Evolutionary conservation across 2,113 vertebrate species (phyloP).

Genomic region (Odontophorus gujanensis): DNA sequence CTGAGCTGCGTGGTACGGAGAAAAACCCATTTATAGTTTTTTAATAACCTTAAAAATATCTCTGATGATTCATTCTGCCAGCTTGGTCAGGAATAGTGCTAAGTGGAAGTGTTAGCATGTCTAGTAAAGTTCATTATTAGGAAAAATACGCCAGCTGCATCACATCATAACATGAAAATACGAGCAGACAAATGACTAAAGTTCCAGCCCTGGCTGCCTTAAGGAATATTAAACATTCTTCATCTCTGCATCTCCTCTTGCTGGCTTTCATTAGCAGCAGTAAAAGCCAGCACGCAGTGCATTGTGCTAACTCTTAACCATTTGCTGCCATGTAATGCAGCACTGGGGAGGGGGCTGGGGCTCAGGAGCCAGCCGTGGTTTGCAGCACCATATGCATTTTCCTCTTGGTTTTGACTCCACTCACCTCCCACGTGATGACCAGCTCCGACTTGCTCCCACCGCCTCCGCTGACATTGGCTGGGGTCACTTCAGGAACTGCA

Average conservation of each 20-base stretch:
- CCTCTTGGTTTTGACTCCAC: neutral
- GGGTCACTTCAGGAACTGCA: conserved; percentile 93
- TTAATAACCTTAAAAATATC: conserved; percentile 71
- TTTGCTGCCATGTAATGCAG: neutral
- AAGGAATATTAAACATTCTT: conserved; percentile 46
- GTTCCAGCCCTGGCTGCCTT: conserved; percentile 28
- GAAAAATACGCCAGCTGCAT: conserved; percentile 51
- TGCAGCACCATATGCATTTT: neutral
- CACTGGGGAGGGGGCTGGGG: neutral
- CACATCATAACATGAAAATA: conserved; percentile 40
- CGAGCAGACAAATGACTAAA: conserved; percentile 58
- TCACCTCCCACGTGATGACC: conserved; percentile 99
- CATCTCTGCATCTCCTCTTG: neutral
- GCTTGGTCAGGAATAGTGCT: conserved; percentile 39
- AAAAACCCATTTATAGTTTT: conserved; percentile 62
- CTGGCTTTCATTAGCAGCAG: conserved; percentile 19
- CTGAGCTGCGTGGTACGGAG: conserved; percentile 29
- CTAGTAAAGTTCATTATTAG: conserved; percentile 44
- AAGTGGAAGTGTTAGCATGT: conserved; percentile 48
- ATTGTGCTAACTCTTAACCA: neutral
- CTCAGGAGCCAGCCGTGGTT: neutral
- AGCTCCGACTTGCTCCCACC: conserved; percentile 96
- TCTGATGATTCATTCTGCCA: conserved; percentile 52
- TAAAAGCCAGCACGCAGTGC: neutral
- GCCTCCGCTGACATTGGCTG: conserved; percentile 95